phyloP scores from a whole-genome alignment of 2,113 vertebrate genomes.

The Pachycephala philippinensis region DNA sequence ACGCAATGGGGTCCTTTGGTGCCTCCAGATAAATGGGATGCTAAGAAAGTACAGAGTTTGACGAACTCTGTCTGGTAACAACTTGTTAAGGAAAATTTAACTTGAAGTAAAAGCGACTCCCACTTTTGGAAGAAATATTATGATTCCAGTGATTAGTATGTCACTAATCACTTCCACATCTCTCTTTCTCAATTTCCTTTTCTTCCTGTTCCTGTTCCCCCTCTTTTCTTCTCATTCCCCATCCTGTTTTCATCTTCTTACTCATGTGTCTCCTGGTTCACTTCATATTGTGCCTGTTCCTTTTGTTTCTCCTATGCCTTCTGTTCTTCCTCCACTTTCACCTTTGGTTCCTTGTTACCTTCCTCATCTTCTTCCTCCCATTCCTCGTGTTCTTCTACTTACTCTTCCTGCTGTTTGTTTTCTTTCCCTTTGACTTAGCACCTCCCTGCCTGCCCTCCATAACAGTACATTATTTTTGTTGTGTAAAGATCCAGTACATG shows the following conservation, averaged over 20 bases:
- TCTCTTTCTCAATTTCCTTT: not conserved
- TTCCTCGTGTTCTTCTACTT: not conserved
- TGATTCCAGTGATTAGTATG: not conserved
- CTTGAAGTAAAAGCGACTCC: not conserved
- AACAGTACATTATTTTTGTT: not conserved
- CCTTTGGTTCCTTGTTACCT: not conserved
- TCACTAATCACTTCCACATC: not conserved
- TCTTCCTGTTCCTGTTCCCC: not conserved
- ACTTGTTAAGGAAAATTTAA: not conserved
- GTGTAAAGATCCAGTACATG: not conserved
- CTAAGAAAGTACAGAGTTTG: not conserved
- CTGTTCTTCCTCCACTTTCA: not conserved
- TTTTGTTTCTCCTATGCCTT: not conserved
- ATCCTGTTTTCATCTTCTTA: not conserved
- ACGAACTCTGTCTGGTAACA: not conserved
- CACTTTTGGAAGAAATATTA: not conserved
- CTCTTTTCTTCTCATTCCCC: not conserved
- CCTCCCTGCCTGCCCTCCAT: fast-evolving
- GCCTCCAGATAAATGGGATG: not conserved
- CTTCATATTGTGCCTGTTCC: not conserved
- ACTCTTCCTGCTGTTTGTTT: not conserved
- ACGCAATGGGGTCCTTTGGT: not conserved
- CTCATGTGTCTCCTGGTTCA: not conserved
- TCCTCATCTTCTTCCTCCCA: not conserved
- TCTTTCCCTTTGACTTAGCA: not conserved